Evolutionary conservation across 2,888 invertebrate species (phyloP), one percentile per base, ranked within the genome.

Genomic region (Mythimna lalbum): DNA sequence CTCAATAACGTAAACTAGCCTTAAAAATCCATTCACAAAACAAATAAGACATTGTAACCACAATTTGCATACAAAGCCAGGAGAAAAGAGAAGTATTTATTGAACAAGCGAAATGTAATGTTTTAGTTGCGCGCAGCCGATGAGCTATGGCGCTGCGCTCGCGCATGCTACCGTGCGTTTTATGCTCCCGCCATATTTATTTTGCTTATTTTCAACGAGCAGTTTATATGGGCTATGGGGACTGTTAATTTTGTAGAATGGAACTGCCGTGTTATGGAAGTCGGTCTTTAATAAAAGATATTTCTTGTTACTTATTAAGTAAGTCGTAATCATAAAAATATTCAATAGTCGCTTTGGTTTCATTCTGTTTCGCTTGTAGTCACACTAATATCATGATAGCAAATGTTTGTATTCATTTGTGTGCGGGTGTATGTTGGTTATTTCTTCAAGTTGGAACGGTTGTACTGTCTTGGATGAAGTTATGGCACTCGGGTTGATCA

Each of bases 1-100:
- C n/a, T 27, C 36, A 36, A 59, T n/a, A 65, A 47, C 36, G 33
- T 62, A 56, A 65, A 80, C 72, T 68, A 79, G 53, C 49, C 49
- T 75, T 61, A 70, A 78, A 83, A 85, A 79, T 66, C 66, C 67
- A 78, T 77, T 72, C 55, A 63, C 64, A 82, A 86, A 83, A 88
- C 86, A 88, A 88, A 88, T 87, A 87, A 87, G 79, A 85, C 85
- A 76, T 70, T 60, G 69, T 83, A 80, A 84, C 80, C 79, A 80
- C 81, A 87, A 92, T 92, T 89, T 90, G 90, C 92, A 92, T 92
- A 92, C 92, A 92, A 93, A 92, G 90, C 86, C 81, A 59, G 83
- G 87, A 86, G 89, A 89, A 90, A 90, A 89, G 87, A 87, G 85
- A 86, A 84, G 89, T 88, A 90, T 91, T 92, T 91, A 91, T 91